phyloP scores from a whole-genome alignment of 2,888 invertebrate genomes.

The Eupithecia inturbata region DNA sequence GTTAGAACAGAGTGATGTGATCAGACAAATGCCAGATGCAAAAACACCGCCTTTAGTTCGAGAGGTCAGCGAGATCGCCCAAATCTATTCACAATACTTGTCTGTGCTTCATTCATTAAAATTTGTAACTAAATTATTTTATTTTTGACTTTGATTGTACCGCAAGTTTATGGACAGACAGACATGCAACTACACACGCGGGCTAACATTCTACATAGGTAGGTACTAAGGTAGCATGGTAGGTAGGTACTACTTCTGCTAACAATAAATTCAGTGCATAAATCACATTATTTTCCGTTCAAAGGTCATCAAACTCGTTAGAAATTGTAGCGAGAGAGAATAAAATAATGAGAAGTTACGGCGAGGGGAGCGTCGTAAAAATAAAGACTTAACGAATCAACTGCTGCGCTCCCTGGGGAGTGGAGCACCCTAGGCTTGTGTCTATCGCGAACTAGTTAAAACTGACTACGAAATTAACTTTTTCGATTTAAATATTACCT shows the following conservation, averaged over 20 bases:
- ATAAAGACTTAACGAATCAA: slow-evolving; percentile 20
- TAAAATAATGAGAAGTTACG: slow-evolving; percentile 24
- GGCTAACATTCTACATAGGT: not conserved
- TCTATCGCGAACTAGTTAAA: not conserved
- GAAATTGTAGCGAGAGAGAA: slow-evolving; percentile 16
- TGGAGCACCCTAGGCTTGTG: not conserved
- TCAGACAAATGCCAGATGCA: slow-evolving; percentile 3
- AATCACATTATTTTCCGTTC: not conserved
- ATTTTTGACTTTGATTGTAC: not conserved
- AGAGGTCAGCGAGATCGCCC: slow-evolving; percentile 16
- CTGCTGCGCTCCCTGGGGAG: slow-evolving; percentile 18
- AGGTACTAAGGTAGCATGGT: too few species aligned
- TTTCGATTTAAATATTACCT: not conserved
- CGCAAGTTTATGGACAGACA: not conserved
- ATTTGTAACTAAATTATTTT: not conserved
- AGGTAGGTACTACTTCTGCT: not conserved
- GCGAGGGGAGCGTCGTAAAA: slow-evolving; percentile 26
- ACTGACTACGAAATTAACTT: not conserved
- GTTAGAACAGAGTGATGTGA: not conserved
- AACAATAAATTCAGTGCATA: not conserved
- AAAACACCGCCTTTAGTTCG: not conserved
- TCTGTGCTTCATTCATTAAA: not conserved
- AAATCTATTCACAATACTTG: slow-evolving; percentile 19
- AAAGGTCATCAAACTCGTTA: slow-evolving; percentile 14
- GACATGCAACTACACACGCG: not conserved